Percentiles rank a stretch among this genome's conserved stretches.
Conservation (phyloP, 2,113 vertebrate genomes). For the Antechinus stuartii region DNA sequence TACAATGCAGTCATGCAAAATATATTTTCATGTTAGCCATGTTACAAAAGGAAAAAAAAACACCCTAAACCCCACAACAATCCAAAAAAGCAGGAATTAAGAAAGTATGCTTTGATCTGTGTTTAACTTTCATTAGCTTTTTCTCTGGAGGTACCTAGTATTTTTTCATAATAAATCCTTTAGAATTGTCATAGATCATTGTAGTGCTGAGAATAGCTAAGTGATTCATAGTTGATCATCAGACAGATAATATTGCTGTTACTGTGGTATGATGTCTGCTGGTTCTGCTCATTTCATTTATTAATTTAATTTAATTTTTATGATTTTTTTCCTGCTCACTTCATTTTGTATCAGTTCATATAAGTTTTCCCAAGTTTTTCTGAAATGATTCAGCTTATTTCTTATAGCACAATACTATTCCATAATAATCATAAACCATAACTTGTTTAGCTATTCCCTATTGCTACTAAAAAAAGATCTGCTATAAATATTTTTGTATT, state of each 20-base stretch:
- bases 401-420: not conserved
- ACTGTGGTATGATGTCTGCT: not conserved
- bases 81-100: not conserved
- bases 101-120: not conserved
- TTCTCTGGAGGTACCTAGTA: not conserved
- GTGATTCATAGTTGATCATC: not conserved
- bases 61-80: not conserved
- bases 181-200: not conserved
- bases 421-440: not conserved
- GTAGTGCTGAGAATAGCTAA: not conserved
- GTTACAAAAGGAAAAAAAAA: not conserved
- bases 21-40: not conserved
- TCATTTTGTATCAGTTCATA: not conserved
- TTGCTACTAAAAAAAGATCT: not conserved
- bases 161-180: conserved; percentile 1
- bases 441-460: not conserved
- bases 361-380: not conserved
- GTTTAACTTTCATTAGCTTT: not conserved
- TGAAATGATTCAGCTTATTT: not conserved
- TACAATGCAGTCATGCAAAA: not conserved
- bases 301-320: too few relatives aligned
- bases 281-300: not conserved
- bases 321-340: not conserved
- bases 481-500: not conserved
- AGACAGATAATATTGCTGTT: not conserved